phyloP scores from a whole-genome alignment of 2,113 vertebrate species.

The Aegithalos caudatus region DNA sequence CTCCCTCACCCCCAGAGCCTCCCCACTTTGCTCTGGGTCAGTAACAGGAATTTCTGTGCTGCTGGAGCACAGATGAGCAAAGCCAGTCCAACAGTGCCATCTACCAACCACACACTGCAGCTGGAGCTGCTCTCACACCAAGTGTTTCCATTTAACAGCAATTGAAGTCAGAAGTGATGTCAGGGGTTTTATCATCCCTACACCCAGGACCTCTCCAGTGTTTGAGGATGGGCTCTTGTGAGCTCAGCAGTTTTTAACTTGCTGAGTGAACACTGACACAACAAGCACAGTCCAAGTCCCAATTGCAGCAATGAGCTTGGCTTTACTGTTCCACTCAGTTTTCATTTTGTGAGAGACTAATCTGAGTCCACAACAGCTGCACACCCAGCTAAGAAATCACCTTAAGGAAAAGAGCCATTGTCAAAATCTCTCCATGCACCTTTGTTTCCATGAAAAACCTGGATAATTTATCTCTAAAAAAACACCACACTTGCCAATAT shows the following conservation, averaged over 20 bases:
- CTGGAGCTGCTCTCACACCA: not conserved
- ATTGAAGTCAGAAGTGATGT: not conserved
- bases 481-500: not conserved
- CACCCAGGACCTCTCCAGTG: not conserved
- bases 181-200: accelerated
- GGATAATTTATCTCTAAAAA: not conserved
- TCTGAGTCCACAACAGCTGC: not conserved
- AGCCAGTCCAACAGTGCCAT: slow-evolving; percentile 28
- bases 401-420: not conserved
- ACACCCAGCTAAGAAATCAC: not conserved
- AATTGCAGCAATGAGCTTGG: accelerated
- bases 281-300: not conserved
- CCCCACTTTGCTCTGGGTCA: not conserved
- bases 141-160: not conserved
- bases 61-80: not conserved
- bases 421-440: not conserved
- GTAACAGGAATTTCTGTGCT: not conserved
- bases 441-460: not conserved
- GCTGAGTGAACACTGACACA: accelerated
- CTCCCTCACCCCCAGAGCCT: not conserved
- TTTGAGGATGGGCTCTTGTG: accelerated
- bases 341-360: not conserved
- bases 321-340: not conserved
- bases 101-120: not conserved
- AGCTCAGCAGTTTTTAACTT: not conserved